Base-by-base conservation (phyloP, 2,113 vertebrate species). In the Perccottus glenii region DNA sequence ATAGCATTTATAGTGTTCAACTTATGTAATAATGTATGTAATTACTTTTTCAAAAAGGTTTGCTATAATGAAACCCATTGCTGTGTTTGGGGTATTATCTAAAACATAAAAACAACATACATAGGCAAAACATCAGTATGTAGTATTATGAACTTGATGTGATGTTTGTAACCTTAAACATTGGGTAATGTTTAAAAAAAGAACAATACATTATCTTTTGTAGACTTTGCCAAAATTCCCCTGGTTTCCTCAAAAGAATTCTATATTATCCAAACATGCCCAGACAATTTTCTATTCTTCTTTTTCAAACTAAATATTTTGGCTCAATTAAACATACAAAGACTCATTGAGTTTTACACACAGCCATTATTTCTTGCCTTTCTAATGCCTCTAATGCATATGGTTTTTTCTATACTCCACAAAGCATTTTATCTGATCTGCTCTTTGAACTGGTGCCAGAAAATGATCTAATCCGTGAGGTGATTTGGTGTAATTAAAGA, bases 401-500 rank as follows among this genome's bases (percentile, higher is more conserved):
- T 77, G 19, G 52, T 19, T 38, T 14, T 66, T 45, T 75, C 47
- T 19, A 56, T 16, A 9, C 68, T 6, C 9, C 7, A 51, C 9
- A 19, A 46, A 36, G n/a, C 11, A 49, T 69, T 64, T 69, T 47
- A n/a, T 56, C 48, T 9, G n/a, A 63, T 36, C 46, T 57, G 53
- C 35, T 60, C 43, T 44, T 46, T 75, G 73, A 60, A 36, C 27
- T 15, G 6, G 35, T 32, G 76, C 73, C 76, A 77, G 42, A 36
- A 58, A 51, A 42, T 27, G 53, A 16, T 19, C 50, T 77, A 64
- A 79, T 67, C 53, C 63, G 0, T 32, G 36, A 27, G 56, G 36
- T 62, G 45, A 78, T 59, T 50, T 52, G 4, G 52, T 56, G 19
- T 72, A 74, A 81, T 83, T 63, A 83, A 64, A 85, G 59, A 60